These are phyloP conservation scores for Toxotes lorentzi DNA, from an alignment of 2,797 vertebrate species.

Conservation along the genomic window DNA sequence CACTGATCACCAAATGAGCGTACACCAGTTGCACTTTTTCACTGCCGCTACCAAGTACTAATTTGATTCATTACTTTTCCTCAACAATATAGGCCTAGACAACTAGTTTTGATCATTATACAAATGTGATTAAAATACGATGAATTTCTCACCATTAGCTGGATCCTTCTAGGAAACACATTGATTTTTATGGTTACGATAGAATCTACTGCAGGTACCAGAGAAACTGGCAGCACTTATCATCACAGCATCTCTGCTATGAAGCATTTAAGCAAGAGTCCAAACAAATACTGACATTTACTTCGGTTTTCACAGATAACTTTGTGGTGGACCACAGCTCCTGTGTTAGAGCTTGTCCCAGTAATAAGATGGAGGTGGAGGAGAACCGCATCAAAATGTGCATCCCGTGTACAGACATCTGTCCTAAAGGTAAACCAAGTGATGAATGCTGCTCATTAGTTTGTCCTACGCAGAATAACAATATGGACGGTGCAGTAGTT, in stretches of 20 bases:
- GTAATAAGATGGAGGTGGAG: conserved; percentile 99
- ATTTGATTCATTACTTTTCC: conserved; percentile 55
- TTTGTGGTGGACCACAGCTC: conserved; percentile 99
- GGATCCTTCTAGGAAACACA: background rate
- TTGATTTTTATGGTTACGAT: background rate
- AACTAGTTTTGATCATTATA: conserved; percentile 64
- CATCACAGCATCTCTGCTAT: no score
- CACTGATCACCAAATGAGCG: conserved; percentile 66
- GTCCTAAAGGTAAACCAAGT: conserved; percentile 93
- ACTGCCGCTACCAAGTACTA: conserved; percentile 13
- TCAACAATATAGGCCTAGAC: conserved; percentile 23
- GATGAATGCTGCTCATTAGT: background rate
- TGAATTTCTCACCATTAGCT: conserved; percentile 37
- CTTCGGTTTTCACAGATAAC: conserved; percentile 87
- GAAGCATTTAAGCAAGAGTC: background rate
- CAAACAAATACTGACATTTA: background rate
- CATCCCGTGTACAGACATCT: conserved; percentile 97
- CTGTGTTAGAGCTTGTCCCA: conserved; percentile 96
- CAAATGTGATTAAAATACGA: conserved; percentile 55
- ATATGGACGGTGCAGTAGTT: background rate
- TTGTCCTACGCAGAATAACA: background rate
- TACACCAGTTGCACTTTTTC: conserved; percentile 26
- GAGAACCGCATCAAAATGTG: conserved; percentile 98
- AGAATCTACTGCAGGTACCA: background rate
- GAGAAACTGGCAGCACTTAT: background rate